phyloP scores from a whole-genome alignment of 1,140 invertebrate species.

The Hypothenemus hampei region DNA sequence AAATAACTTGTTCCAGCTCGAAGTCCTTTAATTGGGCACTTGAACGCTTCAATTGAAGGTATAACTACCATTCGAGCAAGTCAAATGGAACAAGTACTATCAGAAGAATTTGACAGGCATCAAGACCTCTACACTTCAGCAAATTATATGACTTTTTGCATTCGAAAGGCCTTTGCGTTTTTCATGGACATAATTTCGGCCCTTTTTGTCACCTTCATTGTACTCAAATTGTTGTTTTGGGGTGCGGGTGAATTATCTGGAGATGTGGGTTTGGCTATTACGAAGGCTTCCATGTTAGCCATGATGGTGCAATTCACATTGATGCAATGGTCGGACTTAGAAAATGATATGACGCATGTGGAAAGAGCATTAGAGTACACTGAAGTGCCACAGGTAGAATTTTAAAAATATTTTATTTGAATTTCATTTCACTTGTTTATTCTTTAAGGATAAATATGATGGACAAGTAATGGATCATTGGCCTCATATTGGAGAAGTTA shows the following conservation, averaged over 20 bases:
- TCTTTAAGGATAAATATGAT: slow-evolving; percentile 57
- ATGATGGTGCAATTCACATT: slow-evolving; percentile 57
- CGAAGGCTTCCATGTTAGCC: slow-evolving; percentile 43
- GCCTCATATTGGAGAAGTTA: slow-evolving; percentile 67
- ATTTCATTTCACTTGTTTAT: slow-evolving; percentile 48
- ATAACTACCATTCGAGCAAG: slow-evolving; percentile 86
- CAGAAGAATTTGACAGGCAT: slow-evolving; percentile 73
- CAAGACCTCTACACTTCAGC: slow-evolving; percentile 70
- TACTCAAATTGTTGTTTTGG: slow-evolving; percentile 49
- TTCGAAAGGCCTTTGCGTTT: slow-evolving; percentile 65
- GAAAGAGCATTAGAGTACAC: slow-evolving; percentile 74
- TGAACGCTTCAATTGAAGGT: slow-evolving; percentile 64
- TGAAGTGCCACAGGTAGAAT: slow-evolving; percentile 48
- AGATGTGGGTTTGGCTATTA: slow-evolving; percentile 57
- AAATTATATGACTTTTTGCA: slow-evolving; percentile 58
- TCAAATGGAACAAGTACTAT: slow-evolving; percentile 68
- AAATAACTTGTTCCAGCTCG: slow-evolving; percentile 37
- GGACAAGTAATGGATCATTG: slow-evolving; percentile 48
- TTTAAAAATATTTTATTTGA: no score
- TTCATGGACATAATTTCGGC: slow-evolving; percentile 73
- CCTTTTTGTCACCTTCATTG: slow-evolving; percentile 64
- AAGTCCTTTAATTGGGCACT: slow-evolving; percentile 64
- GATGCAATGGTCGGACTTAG: slow-evolving; percentile 57
- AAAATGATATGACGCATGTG: slow-evolving; percentile 79
- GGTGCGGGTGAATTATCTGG: slow-evolving; percentile 47